phyloP scores from a whole-genome alignment of 2,888 invertebrate species.

The Drepana falcataria region DNA sequence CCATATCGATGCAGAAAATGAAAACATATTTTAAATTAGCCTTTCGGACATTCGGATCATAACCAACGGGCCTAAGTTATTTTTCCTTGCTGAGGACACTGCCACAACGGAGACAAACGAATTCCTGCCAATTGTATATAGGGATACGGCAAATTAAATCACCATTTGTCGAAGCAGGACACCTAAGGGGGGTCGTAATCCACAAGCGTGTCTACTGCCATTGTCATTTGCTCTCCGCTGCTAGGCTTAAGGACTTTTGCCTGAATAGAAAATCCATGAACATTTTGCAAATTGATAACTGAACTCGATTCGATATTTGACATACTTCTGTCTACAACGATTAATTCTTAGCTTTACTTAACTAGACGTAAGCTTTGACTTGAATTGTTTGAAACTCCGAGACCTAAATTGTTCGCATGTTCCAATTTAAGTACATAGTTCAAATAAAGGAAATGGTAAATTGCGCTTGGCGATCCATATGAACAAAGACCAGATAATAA shows the following conservation, averaged over 20 bases:
- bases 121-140: slow-evolving; percentile 62
- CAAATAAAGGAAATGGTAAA: slow-evolving; percentile 11
- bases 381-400: neutral
- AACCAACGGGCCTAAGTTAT: slow-evolving; percentile 2
- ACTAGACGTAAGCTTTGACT: slow-evolving; percentile 3
- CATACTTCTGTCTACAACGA: slow-evolving; percentile 12
- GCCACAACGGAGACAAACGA: slow-evolving; percentile 37
- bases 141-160: slow-evolving; percentile 69
- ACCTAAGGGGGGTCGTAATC: slow-evolving; percentile 60
- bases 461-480: slow-evolving; percentile 17
- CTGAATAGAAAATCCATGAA: slow-evolving; percentile 41
- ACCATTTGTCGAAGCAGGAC: slow-evolving; percentile 56
- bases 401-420: neutral
- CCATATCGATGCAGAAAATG: neutral
- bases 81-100: slow-evolving; percentile 35
- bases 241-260: slow-evolving; percentile 58
- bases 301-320: slow-evolving; percentile 31
- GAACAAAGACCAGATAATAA: slow-evolving; percentile 8
- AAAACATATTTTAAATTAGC: no score
- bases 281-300: slow-evolving; percentile 67
- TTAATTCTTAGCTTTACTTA: slow-evolving; percentile 1
- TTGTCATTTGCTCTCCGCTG: slow-evolving; percentile 54
- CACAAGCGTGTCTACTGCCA: slow-evolving; percentile 51
- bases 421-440: slow-evolving; percentile 1
- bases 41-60: neutral